Percentiles rank a stretch among this genome's conserved stretches.
Conservation (phyloP, 1,140 invertebrate species). For the Drosophila busckii region DNA sequence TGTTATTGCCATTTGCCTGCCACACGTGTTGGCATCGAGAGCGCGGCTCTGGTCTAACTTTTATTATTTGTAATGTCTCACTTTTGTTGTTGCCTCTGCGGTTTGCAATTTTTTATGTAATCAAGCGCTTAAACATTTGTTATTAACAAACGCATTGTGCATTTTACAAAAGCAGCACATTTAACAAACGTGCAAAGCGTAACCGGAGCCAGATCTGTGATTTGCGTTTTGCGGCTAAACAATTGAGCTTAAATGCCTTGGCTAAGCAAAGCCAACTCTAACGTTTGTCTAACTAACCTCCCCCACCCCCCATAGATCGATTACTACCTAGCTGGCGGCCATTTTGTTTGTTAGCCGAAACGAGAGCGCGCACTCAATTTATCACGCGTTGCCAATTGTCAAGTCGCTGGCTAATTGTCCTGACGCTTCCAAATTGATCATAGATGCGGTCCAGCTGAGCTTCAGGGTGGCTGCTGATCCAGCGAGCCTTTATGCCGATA, state of each 20-base stretch:
- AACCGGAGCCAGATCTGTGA: too few relatives aligned
- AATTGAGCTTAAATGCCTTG: constrained; percentile 41
- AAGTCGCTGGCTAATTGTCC: too few relatives aligned
- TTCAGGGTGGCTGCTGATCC: constrained; percentile 29
- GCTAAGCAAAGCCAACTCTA: constrained; percentile 25
- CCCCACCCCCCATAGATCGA: not conserved
- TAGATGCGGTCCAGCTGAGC: constrained; percentile 34
- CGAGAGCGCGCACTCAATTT: too few relatives aligned
- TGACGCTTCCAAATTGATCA: constrained; percentile 55
- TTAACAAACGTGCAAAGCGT: too few relatives aligned
- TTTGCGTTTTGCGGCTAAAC: constrained; percentile 18
- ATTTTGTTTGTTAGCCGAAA: too few relatives aligned
- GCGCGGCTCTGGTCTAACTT: too few relatives aligned
- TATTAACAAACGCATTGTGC: constrained; percentile 52
- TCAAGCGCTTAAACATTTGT: constrained; percentile 54
- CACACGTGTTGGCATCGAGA: too few relatives aligned
- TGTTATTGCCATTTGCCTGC: too few relatives aligned
- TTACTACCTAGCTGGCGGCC: too few relatives aligned
- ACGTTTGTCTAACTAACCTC: not conserved
- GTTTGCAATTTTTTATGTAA: constrained; percentile 37
- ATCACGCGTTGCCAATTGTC: too few relatives aligned
- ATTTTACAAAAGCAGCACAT: too few relatives aligned
- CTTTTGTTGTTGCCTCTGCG: constrained; percentile 10
- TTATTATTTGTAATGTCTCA: constrained; percentile 17
- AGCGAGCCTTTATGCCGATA: constrained; percentile 3